Percentiles rank a stretch among this genome's conserved stretches.
Evolutionary conservation across 2,113 vertebrate species (phyloP).

Genomic region (Misgurnus anguillicaudatus): DNA sequence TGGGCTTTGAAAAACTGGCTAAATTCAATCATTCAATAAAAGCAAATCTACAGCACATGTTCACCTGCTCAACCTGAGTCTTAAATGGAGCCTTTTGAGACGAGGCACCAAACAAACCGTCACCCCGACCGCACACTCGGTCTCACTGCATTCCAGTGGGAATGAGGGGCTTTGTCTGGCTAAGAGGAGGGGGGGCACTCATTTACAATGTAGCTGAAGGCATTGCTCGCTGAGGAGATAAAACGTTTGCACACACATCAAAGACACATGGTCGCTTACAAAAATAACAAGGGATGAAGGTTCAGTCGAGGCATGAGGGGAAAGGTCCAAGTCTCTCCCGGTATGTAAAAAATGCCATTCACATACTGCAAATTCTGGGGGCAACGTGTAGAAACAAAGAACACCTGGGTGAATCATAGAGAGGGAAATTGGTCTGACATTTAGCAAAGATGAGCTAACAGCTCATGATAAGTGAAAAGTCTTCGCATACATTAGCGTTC

Average conservation of each 20-base stretch:
- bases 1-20: conserved; percentile 10
- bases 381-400: conserved; percentile 56
- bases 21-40: conserved; percentile 26
- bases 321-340: conserved; percentile 39
- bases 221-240: conserved; percentile 25
- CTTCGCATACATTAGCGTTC: conserved; percentile 58
- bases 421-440: conserved; percentile 74
- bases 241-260: conserved; percentile 28
- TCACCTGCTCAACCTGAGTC: conserved; percentile 39
- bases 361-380: conserved; percentile 48
- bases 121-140: neutral
- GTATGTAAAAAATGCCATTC: conserved; percentile 29
- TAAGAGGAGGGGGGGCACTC: conserved; percentile 43
- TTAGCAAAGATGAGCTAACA: conserved; percentile 68
- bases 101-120: conserved; percentile 29
- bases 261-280: conserved; percentile 36
- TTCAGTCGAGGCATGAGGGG: neutral
- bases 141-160: conserved; percentile 44
- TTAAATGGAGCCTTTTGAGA: conserved; percentile 10
- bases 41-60: conserved; percentile 33
- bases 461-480: conserved; percentile 62
- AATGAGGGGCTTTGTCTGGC: conserved; percentile 35
- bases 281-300: neutral
- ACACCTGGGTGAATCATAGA: conserved; percentile 75
- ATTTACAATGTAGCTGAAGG: conserved; percentile 41